Conservation (phyloP, 2,797 vertebrate genomes). For the Gastrophryne carolinensis region DNA sequence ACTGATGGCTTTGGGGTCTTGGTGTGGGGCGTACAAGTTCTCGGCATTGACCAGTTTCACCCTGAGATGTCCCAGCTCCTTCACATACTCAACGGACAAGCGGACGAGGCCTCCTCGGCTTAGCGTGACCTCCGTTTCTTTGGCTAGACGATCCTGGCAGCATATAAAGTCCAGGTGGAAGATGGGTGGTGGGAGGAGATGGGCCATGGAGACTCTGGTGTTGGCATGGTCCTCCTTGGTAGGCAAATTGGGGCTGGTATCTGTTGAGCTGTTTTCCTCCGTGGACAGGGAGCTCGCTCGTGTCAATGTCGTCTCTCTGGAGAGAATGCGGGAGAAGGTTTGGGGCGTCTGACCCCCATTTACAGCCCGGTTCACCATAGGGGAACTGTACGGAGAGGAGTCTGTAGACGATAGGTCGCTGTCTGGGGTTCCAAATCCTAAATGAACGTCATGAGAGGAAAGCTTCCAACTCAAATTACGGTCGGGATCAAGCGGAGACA, state of each 20-base stretch:
- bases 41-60: conserved; percentile 75
- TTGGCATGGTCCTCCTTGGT: conserved; percentile 71
- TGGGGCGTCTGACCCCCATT: conserved; percentile 67
- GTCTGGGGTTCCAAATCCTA: conserved; percentile 63
- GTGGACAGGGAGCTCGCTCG: conserved; percentile 85
- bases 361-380: conserved; percentile 69
- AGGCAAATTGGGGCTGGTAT: conserved; percentile 81
- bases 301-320: conserved; percentile 61
- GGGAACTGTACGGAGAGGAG: conserved; percentile 79
- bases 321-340: conserved; percentile 69
- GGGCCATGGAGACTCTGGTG: conserved; percentile 53
- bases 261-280: conserved; percentile 86
- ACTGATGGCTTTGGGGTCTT: conserved; percentile 76
- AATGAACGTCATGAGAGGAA: conserved; percentile 40
- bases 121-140: conserved; percentile 21
- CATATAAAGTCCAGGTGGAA: conserved; percentile 61
- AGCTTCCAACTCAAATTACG: neutral
- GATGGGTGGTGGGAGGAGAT: conserved; percentile 49
- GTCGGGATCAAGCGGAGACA: neutral
- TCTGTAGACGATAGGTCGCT: conserved; percentile 81
- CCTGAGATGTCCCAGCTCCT: conserved; percentile 72
- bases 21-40: conserved; percentile 69
- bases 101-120: conserved; percentile 70
- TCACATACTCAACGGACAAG: conserved; percentile 74
- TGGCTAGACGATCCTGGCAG: conserved; percentile 50